Percentiles rank a stretch among this genome's conserved stretches.
Conservation (phyloP, 2,113 vertebrate species). For the Echinops telfairi region DNA sequence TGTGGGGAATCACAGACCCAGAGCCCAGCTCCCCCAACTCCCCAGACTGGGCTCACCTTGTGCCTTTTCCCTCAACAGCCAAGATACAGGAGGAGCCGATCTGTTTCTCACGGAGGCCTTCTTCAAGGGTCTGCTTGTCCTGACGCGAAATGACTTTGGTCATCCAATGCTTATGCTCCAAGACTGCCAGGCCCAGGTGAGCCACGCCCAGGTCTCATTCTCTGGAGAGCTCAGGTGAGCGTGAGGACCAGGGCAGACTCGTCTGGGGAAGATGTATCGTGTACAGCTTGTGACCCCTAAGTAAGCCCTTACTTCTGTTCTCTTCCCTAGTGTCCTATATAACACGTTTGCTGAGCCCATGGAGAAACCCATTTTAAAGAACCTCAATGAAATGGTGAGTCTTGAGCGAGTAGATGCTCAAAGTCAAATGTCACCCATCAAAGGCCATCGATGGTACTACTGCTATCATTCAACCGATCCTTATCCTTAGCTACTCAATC, state of each 20-base stretch:
- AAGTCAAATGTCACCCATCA: not conserved
- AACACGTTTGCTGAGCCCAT: conserved; percentile 82
- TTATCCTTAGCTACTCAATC: not conserved
- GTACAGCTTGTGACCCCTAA: not conserved
- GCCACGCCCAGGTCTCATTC: conserved; percentile 66
- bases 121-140: conserved; percentile 68
- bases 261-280: not conserved
- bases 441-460: not conserved
- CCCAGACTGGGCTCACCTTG: conserved; percentile 14
- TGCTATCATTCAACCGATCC: not conserved
- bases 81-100: conserved; percentile 78
- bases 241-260: fast-evolving
- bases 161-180: conserved; percentile 68
- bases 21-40: not conserved
- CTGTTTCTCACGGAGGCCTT: conserved; percentile 83
- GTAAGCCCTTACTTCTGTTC: not conserved
- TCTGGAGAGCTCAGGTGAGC: conserved; percentile 78
- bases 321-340: conserved; percentile 81
- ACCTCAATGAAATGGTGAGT: conserved; percentile 84
- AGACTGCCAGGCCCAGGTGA: conserved; percentile 75
- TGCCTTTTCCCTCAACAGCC: conserved; percentile 68
- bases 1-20: not conserved
- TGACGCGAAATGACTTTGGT: conserved; percentile 64
- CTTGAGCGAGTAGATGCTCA: not conserved
- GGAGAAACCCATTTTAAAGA: conserved; percentile 81